These are phyloP conservation scores for Anodontia alba DNA, from an alignment of 2,888 invertebrate genomes.

Conservation along the genomic window DNA sequence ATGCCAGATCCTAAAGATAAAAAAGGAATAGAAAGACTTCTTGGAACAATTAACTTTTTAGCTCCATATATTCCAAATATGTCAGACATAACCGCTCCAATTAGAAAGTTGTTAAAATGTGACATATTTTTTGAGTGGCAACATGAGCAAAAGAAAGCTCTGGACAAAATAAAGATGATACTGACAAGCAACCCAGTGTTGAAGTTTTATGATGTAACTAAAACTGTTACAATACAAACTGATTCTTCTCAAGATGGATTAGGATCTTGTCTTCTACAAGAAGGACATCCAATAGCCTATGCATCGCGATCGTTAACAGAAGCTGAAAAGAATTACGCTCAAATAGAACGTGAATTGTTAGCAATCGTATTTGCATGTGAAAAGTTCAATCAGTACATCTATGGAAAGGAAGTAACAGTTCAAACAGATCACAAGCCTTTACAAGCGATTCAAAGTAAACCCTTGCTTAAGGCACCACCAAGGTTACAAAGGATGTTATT, in stretches of 20 bases:
- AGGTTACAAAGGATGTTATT: conserved; percentile 60
- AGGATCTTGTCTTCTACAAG: conserved; percentile 48
- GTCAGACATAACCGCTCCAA: conserved; percentile 50
- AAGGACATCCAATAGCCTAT: conserved; percentile 51
- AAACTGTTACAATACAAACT: conserved; percentile 25
- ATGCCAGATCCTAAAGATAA: conserved; percentile 53
- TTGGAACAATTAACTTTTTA: conserved; percentile 58
- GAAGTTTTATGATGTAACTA: conserved; percentile 41
- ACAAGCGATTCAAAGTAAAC: conserved; percentile 49
- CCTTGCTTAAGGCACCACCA: conserved; percentile 43
- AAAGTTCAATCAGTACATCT: background rate
- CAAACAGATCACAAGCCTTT: conserved; percentile 38
- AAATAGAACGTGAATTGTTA: conserved; percentile 29
- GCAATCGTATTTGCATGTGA: too few species aligned
- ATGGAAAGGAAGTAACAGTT: too few species aligned
- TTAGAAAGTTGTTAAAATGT: conserved; percentile 45
- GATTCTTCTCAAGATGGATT: conserved; percentile 57
- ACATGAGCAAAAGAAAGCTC: conserved; percentile 21
- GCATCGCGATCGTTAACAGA: conserved; percentile 54
- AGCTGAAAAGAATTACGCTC: conserved; percentile 54
- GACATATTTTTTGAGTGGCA: conserved; percentile 31
- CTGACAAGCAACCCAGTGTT: conserved; percentile 50
- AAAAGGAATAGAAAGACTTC: conserved; percentile 25
- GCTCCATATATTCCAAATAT: conserved; percentile 53
- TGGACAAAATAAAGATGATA: conserved; percentile 39